Evolutionary conservation across 2,113 vertebrate species (phyloP).

Genomic region (Amphilophus citrinellus): DNA sequence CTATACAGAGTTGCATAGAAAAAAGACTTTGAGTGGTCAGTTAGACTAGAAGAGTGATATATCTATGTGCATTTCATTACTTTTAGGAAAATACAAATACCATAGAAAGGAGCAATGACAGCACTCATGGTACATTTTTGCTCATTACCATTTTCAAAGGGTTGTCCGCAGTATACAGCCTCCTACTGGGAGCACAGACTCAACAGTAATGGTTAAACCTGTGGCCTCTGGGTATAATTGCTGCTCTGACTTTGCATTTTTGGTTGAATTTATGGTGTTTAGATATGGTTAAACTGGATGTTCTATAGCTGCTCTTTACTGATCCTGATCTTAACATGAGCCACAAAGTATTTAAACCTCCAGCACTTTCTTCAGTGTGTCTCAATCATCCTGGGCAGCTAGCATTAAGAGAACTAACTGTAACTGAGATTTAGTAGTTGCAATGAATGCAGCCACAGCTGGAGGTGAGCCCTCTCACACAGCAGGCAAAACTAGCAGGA

Average conservation of each 20-base stretch:
- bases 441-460: neutral
- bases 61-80: neutral
- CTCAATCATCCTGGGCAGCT: neutral
- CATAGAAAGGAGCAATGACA: neutral
- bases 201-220: neutral
- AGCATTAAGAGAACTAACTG: neutral
- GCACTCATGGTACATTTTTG: neutral
- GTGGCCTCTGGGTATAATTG: neutral
- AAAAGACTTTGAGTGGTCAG: neutral
- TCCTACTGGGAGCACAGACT: neutral
- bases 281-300: neutral
- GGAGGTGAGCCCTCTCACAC: neutral
- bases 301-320: neutral
- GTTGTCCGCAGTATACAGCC: neutral
- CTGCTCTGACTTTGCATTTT: neutral
- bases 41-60: neutral
- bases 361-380: neutral
- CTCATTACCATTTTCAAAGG: neutral
- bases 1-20: too few relatives aligned
- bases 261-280: neutral
- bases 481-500: neutral
- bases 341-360: neutral
- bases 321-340: neutral
- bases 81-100: neutral
- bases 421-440: neutral